Percentiles rank a stretch among this genome's conserved stretches.
phyloP scores from a whole-genome alignment of 2,888 invertebrate species.

The Cephus rjabovi region DNA sequence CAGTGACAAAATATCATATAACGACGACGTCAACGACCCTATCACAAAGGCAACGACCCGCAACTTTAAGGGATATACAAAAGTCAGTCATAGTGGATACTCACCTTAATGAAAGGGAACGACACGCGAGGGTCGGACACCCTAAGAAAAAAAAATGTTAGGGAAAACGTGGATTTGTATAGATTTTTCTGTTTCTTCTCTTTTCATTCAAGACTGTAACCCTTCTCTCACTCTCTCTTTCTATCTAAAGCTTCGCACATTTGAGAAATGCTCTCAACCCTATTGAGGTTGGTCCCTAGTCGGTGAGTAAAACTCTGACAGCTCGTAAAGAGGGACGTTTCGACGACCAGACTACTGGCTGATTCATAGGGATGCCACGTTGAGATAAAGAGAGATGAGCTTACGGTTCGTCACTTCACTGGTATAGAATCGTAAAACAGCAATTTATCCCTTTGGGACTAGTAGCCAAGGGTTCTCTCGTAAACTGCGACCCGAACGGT shows the following conservation, averaged over 20 bases:
- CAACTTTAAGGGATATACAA: too few species aligned
- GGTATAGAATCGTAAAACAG: not conserved
- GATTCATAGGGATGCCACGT: not conserved
- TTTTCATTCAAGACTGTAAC: not conserved
- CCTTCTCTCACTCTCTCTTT: not conserved
- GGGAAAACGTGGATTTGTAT: not conserved
- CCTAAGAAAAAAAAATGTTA: not conserved
- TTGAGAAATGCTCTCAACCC: not conserved
- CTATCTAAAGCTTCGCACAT: too few species aligned
- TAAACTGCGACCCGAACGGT: not conserved
- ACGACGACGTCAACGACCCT: too few species aligned
- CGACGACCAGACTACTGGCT: not conserved
- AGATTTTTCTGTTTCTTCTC: not conserved
- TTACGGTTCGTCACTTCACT: not conserved
- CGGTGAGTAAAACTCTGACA: not conserved
- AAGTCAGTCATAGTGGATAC: too few species aligned
- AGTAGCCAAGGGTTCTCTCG: not conserved
- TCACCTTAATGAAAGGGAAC: not conserved
- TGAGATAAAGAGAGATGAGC: not conserved
- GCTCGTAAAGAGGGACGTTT: not conserved
- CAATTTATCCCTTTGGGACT: not conserved
- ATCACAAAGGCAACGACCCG: too few species aligned
- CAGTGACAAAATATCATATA: too few species aligned
- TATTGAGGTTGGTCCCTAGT: not conserved
- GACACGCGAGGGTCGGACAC: not conserved